phyloP scores from a whole-genome alignment of 2,888 invertebrate genomes.

The Augiades crinisus region DNA sequence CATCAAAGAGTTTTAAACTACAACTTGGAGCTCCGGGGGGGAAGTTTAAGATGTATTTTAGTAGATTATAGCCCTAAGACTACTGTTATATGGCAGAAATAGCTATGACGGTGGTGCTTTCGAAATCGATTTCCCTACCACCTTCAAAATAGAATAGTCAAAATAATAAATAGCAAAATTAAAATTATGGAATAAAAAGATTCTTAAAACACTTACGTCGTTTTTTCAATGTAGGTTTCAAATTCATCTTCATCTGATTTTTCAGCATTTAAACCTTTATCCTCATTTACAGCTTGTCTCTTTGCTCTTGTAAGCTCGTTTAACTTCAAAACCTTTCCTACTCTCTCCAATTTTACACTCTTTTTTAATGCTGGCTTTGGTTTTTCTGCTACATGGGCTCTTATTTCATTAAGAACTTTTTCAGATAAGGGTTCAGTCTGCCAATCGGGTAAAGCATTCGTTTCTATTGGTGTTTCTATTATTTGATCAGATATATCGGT shows the following conservation, averaged over 20 bases:
- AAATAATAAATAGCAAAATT: neutral
- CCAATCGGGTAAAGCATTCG: constrained; percentile 46
- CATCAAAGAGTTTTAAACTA: too few relatives aligned
- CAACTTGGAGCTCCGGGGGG: too few relatives aligned
- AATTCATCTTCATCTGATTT: constrained; percentile 31
- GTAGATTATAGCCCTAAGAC: too few relatives aligned
- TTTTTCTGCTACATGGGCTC: constrained; percentile 52
- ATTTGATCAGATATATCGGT: constrained; percentile 1
- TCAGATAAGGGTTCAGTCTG: constrained; percentile 53
- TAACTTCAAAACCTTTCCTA: constrained; percentile 56
- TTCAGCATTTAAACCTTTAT: constrained; percentile 1
- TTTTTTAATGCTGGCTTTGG: constrained; percentile 50
- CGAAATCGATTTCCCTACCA: too few relatives aligned
- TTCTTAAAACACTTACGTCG: constrained; percentile 67
- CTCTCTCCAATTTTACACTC: constrained; percentile 57
- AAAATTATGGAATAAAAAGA: neutral
- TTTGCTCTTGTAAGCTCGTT: constrained; percentile 49
- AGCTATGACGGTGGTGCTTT: too few relatives aligned
- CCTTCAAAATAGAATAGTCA: too few relatives aligned
- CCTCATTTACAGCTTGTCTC: constrained; percentile 34
- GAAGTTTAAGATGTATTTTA: too few relatives aligned
- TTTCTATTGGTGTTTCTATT: constrained; percentile 23
- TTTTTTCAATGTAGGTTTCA: constrained; percentile 55
- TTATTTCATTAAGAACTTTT: constrained; percentile 55
- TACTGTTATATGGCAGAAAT: too few relatives aligned